Percentiles rank a stretch among this genome's conserved stretches.
Evolutionary conservation across 2,797 vertebrate species (phyloP).

Genomic region (Morus bassanus): DNA sequence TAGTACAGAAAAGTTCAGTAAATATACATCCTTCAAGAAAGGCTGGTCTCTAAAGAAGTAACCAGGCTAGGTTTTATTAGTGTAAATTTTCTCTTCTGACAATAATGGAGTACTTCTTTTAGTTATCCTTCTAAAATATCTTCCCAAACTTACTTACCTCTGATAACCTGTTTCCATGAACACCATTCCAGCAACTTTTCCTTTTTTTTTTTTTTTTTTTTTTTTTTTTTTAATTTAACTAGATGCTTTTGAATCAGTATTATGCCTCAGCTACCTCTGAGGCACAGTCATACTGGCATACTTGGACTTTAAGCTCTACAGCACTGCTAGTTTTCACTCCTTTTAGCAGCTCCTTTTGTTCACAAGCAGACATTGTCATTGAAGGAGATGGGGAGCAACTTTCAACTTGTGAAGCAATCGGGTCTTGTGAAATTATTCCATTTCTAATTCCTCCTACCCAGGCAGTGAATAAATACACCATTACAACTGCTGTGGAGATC

Average conservation of each 20-base stretch:
- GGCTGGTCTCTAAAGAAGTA: background rate
- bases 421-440: background rate
- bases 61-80: background rate
- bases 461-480: background rate
- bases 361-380: background rate
- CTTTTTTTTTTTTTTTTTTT: fast-evolving
- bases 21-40: background rate
- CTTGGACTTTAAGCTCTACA: background rate
- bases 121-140: background rate
- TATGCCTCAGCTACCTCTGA: background rate
- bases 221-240: background rate
- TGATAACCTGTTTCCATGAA: background rate
- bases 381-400: background rate
- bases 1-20: background rate
- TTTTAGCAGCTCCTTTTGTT: background rate
- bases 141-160: background rate
- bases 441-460: background rate
- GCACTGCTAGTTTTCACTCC: background rate
- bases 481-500: background rate
- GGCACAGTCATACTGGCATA: background rate
- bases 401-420: background rate
- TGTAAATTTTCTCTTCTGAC: background rate
- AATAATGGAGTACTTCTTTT: background rate
- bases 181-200: background rate
- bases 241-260: background rate